These are phyloP conservation scores for Belonocnema kinseyi DNA, from an alignment of 1,140 invertebrate species.

Conservation along the genomic window DNA sequence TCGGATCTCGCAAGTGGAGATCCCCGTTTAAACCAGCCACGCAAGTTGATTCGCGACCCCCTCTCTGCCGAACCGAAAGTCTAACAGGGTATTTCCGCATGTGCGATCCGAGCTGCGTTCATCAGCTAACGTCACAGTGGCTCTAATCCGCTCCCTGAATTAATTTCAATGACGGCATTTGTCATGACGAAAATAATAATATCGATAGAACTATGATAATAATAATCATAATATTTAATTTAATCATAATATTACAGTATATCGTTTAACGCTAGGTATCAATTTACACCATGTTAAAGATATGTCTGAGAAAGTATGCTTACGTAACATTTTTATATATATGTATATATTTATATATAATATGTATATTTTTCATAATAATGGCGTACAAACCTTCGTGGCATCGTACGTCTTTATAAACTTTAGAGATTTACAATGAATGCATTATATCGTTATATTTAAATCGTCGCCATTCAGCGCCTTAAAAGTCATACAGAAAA, in stretches of 20 bases:
- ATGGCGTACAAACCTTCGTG: constrained; percentile 29
- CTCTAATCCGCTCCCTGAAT: too few species aligned
- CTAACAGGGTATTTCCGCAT: too few species aligned
- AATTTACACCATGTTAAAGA: constrained; percentile 45
- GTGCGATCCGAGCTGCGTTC: too few species aligned
- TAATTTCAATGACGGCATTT: not conserved
- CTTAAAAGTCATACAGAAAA: constrained; percentile 23
- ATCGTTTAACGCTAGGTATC: constrained; percentile 35
- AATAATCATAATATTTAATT: constrained; percentile 30
- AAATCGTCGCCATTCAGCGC: constrained; percentile 21
- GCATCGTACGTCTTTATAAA: constrained; percentile 29
- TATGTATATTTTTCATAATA: constrained; percentile 32
- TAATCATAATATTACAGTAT: constrained; percentile 31
- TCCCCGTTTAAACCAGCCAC: too few species aligned
- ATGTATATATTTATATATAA: constrained; percentile 32
- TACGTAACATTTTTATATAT: constrained; percentile 34
- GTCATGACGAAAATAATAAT: constrained; percentile 16
- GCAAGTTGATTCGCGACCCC: too few species aligned
- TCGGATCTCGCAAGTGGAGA: too few species aligned
- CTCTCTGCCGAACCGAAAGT: too few species aligned
- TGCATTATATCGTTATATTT: constrained; percentile 28
- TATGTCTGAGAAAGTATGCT: constrained; percentile 38
- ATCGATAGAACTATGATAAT: constrained; percentile 18
- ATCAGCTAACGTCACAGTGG: too few species aligned
- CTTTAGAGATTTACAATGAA: constrained; percentile 31